A percentile compares a stretch with the other conserved stretches of the same genome.
Evolutionary conservation across 2,797 vertebrate species (phyloP).

Genomic region (Anguilla megastoma): DNA sequence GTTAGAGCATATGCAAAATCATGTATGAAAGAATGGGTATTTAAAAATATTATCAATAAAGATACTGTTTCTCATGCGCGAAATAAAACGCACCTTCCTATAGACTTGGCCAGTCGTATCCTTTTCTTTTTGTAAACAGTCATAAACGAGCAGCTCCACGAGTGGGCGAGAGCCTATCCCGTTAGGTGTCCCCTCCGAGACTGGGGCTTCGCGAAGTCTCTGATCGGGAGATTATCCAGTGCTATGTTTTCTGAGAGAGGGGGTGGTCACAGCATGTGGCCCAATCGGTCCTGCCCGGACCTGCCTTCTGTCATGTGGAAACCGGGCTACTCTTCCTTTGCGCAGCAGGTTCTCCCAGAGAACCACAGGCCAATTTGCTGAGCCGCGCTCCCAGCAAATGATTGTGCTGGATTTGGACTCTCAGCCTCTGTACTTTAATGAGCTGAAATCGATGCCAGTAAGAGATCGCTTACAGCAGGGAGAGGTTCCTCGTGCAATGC

Average conservation of each 20-base stretch:
- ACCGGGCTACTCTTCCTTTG: constrained; percentile 71
- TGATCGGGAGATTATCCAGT: constrained; percentile 75
- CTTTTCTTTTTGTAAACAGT: background rate
- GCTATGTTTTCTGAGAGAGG: constrained; percentile 72
- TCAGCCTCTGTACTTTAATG: constrained; percentile 68
- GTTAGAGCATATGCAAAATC: background rate
- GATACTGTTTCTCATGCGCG: background rate
- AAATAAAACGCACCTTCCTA: background rate
- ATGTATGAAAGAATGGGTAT: background rate
- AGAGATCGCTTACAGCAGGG: constrained; percentile 54
- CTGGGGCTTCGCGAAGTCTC: constrained; percentile 71
- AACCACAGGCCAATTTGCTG: constrained; percentile 73
- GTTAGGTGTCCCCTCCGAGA: constrained; percentile 59
- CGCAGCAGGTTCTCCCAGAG: constrained; percentile 70
- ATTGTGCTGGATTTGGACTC: constrained; percentile 65
- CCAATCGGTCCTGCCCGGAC: constrained; percentile 70
- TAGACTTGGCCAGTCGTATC: background rate
- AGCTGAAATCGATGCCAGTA: constrained; percentile 74
- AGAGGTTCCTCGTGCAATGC: constrained; percentile 52
- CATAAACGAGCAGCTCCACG: constrained; percentile 17
- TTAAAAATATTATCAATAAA: background rate
- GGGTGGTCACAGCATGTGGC: constrained; percentile 73
- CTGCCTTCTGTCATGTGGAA: constrained; percentile 75
- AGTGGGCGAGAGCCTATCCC: background rate
- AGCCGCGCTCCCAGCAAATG: constrained; percentile 61